Evolutionary conservation across 2,113 vertebrate genomes (phyloP), one percentile per base, ranked within the genome.

Genomic region (Petroica traversi): DNA sequence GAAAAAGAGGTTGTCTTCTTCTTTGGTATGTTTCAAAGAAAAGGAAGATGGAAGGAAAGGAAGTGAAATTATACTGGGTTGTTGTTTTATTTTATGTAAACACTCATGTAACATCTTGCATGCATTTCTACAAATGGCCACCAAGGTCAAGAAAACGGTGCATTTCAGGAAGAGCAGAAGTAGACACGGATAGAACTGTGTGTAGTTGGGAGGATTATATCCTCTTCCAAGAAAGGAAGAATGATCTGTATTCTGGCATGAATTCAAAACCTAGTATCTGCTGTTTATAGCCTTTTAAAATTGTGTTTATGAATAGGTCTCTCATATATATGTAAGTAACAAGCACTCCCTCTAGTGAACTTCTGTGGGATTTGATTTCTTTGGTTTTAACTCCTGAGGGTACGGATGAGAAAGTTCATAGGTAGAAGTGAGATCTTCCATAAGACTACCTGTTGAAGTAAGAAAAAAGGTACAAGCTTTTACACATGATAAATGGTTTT

Each of bases 281-380:
- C 58, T 73, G 33, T 46, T 87, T 26, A 16, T 28, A 89, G 54
- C 8, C 20, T 26, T 24, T 64, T 79, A 81, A 31, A 83, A 36
- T 29, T 12, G 18, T 41, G 9, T 51, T 73, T 55, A 33, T 49
- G 12, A 69, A 14, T 19, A 46, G 9, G 9, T 12, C 12, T 45
- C 31, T 36, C 18, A 33, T 4, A n/a, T 2, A 40, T 5, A 31
- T 49, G 16, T 29, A 46, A 83, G 77, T 57, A 72, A 76, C 95
- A 91, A 92, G 79, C 0, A 5, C 95, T 83, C 94, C 95, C 94
- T 91, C 95, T 96, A 93, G 89, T 59, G 96, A 93, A 66, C 7
- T 36, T 78, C 4, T 33, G n/a, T 33, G 76, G 57, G 11, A 95
- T 67, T 81, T 49, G 23, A 45, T 29, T n/a, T n/a, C n/a, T n/a